Evolutionary conservation across 2,888 invertebrate species (phyloP), one percentile per base, ranked within the genome.

Genomic region (Sarcophaga subvicina): DNA sequence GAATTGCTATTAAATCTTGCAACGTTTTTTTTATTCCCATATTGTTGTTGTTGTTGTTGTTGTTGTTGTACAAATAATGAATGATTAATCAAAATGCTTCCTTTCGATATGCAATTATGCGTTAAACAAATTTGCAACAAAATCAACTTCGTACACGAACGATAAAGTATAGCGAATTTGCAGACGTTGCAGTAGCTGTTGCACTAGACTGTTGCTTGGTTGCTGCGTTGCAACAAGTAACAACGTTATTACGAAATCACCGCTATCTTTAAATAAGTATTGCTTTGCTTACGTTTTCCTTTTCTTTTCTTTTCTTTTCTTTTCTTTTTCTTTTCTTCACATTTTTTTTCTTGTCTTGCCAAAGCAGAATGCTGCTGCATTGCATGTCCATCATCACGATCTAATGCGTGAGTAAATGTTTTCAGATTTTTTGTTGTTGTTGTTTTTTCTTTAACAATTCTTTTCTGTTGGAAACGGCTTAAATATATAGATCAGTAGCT

Each of bases 341-440:
- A 22, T 22, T 37, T 54, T 71, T 75, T 20, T n/a, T 49, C 60
- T 49, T 47, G 12, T 47, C 6, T 69, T 22, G 60, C 67, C 37
- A 10, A 17, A 59, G 25, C 22, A 54, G 14, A 54, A n/a, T 8
- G 22, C 62, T 60, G n/a, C 62, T 85, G 60, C 25, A 80, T 85
- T 76, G 71, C 84, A 85, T 85, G 80, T 85, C 76, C 84, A 80
- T 80, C 84, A 85, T 77, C 80, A 85, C 76, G 80, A 85, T 85
- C 84, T 80, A 84, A 85, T 85, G 84, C 84, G 84, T 85, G 84
- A 80, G 84, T 76, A 84, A 84, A 80, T 84, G 75, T 84, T 84
- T 78, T 78, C 8, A 3, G 66, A 10, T 6, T 49, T 54, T 62
- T 67, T 37, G 25, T 49, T n/a, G 4, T 54, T 25, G 62, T n/a